A percentile compares a stretch with the other conserved stretches of the same genome.
Conservation (phyloP, 2,113 vertebrate genomes). For the Recurvirostra avosetta region DNA sequence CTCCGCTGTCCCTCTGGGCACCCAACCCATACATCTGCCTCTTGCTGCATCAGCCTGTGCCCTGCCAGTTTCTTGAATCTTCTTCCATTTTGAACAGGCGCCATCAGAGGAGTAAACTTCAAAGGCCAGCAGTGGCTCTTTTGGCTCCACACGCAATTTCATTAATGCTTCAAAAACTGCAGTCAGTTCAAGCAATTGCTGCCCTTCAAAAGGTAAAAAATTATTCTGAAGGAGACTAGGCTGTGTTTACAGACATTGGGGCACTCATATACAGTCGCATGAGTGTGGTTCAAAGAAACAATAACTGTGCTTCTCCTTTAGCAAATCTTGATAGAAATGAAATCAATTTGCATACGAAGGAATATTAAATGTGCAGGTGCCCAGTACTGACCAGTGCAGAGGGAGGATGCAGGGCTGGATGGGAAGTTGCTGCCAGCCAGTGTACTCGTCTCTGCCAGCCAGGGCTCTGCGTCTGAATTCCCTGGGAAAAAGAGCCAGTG, state of each 20-base stretch:
- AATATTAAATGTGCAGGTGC: not conserved
- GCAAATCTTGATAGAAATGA: not conserved
- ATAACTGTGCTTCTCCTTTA: not conserved
- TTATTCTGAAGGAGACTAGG: not conserved
- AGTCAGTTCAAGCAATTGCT: not conserved
- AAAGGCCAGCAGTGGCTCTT: not conserved
- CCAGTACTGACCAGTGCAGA: not conserved
- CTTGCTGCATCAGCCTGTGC: not conserved
- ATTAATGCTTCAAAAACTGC: not conserved
- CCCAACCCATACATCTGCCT: not conserved
- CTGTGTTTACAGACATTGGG: not conserved
- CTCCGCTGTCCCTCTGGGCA: not conserved
- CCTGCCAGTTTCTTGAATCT: not conserved
- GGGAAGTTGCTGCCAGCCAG: not conserved
- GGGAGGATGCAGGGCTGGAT: not conserved
- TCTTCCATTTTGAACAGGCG: not conserved
- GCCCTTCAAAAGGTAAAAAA: not conserved
- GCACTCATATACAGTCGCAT: accelerated
- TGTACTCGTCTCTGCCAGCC: not conserved
- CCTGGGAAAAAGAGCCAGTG: not conserved
- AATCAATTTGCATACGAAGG: not conserved
- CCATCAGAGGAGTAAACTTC: not conserved
- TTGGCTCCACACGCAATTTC: not conserved
- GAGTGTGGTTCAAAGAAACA: not conserved
- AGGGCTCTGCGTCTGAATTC: not conserved